These are phyloP conservation scores for Hylaeus anthracinus DNA, from an alignment of 1,140 invertebrate species.

Conservation along the genomic window DNA sequence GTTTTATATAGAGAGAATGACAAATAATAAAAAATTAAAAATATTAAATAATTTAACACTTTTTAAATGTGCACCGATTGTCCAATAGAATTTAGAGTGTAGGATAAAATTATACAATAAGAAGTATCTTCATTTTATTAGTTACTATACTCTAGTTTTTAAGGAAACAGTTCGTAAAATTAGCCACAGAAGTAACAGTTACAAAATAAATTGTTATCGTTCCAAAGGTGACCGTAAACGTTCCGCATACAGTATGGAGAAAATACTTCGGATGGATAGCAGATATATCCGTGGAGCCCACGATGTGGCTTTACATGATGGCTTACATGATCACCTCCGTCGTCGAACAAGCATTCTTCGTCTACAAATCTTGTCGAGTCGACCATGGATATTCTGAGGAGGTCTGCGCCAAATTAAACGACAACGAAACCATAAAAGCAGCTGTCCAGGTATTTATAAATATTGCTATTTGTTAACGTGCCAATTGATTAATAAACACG, in stretches of 20 bases:
- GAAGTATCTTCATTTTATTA: no score
- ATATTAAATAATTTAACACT: no score
- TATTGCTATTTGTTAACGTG: no score
- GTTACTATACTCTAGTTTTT: no score
- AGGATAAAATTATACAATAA: no score
- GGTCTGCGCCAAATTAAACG: constrained; percentile 84
- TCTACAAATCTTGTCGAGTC: constrained; percentile 86
- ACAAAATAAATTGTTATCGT: background rate
- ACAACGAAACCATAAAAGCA: constrained; percentile 82
- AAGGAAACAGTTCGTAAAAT: no score
- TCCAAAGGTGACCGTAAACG: no score
- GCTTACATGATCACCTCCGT: constrained; percentile 89
- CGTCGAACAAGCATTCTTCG: constrained; percentile 88
- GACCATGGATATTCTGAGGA: constrained; percentile 85
- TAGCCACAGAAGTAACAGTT: no score
- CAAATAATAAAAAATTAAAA: no score
- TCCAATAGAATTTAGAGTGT: no score
- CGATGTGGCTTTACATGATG: constrained; percentile 90
- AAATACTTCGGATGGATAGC: constrained; percentile 61
- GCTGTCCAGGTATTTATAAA: constrained; percentile 83
- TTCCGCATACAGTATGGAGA: background rate
- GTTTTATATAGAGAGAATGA: no score
- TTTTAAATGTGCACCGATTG: no score
- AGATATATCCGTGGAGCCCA: constrained; percentile 86
- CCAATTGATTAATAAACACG: background rate